A percentile compares a stretch with the other conserved stretches of the same genome.
Evolutionary conservation across 2,113 vertebrate species (phyloP).

Genomic region (Glareola pratincola): DNA sequence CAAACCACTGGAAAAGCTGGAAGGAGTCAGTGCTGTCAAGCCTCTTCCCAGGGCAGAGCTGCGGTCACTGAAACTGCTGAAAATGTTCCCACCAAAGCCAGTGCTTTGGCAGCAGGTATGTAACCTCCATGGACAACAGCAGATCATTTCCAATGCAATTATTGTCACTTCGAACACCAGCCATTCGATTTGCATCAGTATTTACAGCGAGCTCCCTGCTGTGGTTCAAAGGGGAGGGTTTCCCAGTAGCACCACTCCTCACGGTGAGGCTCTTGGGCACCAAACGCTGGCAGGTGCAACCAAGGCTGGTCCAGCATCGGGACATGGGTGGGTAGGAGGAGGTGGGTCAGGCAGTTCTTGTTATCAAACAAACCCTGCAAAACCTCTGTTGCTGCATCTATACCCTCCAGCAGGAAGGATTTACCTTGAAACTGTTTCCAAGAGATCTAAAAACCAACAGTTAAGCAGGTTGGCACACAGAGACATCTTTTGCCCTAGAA

Average conservation of each 20-base stretch:
- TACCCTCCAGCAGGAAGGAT: background rate
- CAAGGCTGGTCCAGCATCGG: background rate
- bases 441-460: background rate
- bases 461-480: background rate
- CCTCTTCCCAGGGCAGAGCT: background rate
- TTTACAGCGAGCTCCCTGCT: background rate
- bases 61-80: background rate
- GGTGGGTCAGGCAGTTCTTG: background rate
- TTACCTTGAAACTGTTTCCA: background rate
- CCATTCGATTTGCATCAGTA: background rate
- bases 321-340: fast-evolving
- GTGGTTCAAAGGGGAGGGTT: background rate
- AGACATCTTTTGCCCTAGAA: background rate
- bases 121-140: background rate
- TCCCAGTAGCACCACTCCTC: background rate
- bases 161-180: background rate
- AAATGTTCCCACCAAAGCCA: background rate
- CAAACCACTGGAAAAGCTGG: background rate
- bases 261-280: background rate
- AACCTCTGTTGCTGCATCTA: background rate
- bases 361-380: background rate
- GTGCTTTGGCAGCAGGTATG: background rate
- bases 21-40: background rate
- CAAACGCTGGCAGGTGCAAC: background rate
- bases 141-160: background rate